These are phyloP conservation scores for Coracopsis vasa DNA, from an alignment of 2,113 vertebrate genomes.

Conservation along the genomic window DNA sequence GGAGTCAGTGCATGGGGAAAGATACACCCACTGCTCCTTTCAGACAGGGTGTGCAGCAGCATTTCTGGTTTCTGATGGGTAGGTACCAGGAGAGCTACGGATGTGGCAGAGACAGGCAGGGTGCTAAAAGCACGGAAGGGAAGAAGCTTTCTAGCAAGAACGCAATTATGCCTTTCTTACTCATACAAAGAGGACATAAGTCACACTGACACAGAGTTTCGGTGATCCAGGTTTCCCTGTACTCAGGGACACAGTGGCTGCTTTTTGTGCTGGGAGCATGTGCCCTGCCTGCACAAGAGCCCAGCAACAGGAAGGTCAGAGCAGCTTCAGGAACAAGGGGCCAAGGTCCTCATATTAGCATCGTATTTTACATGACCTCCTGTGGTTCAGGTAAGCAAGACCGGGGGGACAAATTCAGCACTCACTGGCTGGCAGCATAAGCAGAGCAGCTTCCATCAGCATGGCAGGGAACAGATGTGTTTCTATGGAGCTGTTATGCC, in stretches of 20 bases:
- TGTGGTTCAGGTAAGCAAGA: not conserved
- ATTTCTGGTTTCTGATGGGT: not conserved
- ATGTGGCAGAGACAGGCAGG: not conserved
- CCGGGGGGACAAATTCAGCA: not conserved
- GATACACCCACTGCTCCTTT: not conserved
- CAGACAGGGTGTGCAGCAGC: accelerated
- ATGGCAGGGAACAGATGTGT: not conserved
- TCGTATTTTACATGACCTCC: not conserved
- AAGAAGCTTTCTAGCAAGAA: not conserved
- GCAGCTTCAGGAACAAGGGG: not conserved
- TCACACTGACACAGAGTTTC: accelerated
- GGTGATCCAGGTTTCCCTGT: accelerated
- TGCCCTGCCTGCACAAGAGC: not conserved
- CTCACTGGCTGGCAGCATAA: not conserved
- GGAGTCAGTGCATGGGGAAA: not conserved
- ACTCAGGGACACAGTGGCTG: accelerated
- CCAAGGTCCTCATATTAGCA: not conserved
- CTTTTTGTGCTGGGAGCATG: accelerated
- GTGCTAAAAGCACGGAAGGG: not conserved
- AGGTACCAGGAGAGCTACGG: accelerated
- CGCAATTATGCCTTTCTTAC: accelerated
- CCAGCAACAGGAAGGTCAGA: not conserved
- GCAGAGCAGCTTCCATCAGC: not conserved
- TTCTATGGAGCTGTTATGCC: not conserved
- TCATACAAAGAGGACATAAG: not conserved